These are phyloP conservation scores for Oryzias celebensis DNA, from an alignment of 2,113 vertebrate genomes.

Conservation along the genomic window DNA sequence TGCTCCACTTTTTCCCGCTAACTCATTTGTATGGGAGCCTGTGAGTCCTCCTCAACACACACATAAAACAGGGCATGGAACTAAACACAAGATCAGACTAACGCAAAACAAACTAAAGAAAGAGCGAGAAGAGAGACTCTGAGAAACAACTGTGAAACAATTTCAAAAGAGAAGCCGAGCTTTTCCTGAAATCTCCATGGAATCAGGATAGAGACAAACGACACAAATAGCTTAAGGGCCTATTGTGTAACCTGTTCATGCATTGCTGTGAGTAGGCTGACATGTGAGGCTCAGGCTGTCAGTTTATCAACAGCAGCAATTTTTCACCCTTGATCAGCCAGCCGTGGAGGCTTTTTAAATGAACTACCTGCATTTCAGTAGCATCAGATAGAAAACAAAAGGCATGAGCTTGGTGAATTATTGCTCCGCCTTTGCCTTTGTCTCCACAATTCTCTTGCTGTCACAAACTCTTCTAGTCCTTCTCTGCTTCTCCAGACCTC, in stretches of 20 bases:
- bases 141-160: slow-evolving; percentile 13
- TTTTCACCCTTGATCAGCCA: slow-evolving; percentile 64
- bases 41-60: neutral
- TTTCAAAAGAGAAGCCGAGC: slow-evolving; percentile 4
- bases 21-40: neutral
- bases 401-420: slow-evolving; percentile 31
- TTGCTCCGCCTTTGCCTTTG: slow-evolving; percentile 33
- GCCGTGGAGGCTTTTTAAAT: slow-evolving; percentile 53
- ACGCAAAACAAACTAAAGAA: neutral
- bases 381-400: slow-evolving; percentile 51
- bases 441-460: slow-evolving; percentile 12
- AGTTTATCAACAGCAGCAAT: slow-evolving; percentile 63
- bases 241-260: slow-evolving; percentile 43
- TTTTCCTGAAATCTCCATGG: slow-evolving; percentile 14
- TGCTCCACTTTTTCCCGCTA: neutral
- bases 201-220: slow-evolving; percentile 31
- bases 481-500: slow-evolving; percentile 32
- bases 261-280: slow-evolving; percentile 26
- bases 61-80: neutral
- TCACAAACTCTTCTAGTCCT: slow-evolving; percentile 29
- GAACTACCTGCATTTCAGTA: slow-evolving; percentile 50
- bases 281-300: slow-evolving; percentile 49
- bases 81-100: neutral
- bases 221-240: slow-evolving; percentile 25
- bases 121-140: neutral